Evolutionary conservation across 2,113 vertebrate genomes (phyloP), one percentile per base, ranked within the genome.

Genomic region (Caranx ignobilis): DNA sequence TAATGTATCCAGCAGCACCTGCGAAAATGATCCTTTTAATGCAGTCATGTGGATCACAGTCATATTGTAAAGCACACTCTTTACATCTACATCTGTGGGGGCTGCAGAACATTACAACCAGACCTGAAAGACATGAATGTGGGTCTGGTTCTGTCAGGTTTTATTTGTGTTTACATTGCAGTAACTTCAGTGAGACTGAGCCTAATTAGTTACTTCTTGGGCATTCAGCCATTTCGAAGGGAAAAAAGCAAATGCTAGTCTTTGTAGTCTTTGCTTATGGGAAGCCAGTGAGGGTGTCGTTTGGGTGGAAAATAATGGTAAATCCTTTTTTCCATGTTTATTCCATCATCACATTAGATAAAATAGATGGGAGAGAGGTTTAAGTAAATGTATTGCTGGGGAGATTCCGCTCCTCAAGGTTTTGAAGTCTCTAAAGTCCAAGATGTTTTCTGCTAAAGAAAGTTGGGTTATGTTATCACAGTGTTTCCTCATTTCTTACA

Each of bases 1-100:
- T 57, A 75, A 65, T 32, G 61, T 75, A 64, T 63, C 59, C 52
- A 41, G 13, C 68, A 31, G 32, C 45, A 10, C 71, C 57, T 76
- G 43, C 64, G 62, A 70, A 70, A 21, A 72, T 19, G 11, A 39
- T 70, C 12, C 74, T 35, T 62, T 35, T 60, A 72, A 64, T 57
- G 37, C 55, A 52, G 34, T 32, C 59, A 32, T 55, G 19, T 63
- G 77, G 73, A 71, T 63, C 69, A 50, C 18, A 11, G 34, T 77
- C 31, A 32, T 31, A 64, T 55, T 57, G 21, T 60, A 81, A 73
- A 78, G 63, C 3, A 15, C 10, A 26, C 12, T 71, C 66, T 63
- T 69, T 78, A 43, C 57, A 55, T 11, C 47, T 41, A 26, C 26
- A 26, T 26, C 26, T n/a, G 26, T 39, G 11, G 37, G 62, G 37